Evolutionary conservation across 1,140 invertebrate species (phyloP), one percentile per base, ranked within the genome.

Genomic region (Fopius arisanus): DNA sequence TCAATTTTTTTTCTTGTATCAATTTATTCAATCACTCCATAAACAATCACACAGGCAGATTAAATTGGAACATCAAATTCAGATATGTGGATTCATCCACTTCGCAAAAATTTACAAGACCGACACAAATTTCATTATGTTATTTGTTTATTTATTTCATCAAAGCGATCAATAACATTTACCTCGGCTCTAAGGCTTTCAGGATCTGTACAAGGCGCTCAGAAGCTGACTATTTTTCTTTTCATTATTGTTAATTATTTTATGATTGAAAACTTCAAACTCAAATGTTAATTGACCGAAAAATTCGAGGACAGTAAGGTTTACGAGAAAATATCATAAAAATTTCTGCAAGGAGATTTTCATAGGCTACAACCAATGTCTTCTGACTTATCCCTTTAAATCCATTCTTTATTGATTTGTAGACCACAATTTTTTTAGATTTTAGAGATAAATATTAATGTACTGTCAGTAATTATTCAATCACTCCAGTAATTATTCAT

Each of bases 51-150:
- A 48, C 71, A 41, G 16, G 51, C 48, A 19, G 21, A 26, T 19
- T 67, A 40, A 67, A 65, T 51, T 28, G 70, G 59, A 62, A 48
- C 54, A 40, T 16, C 12, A 67, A 72, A 66, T 26, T 26, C 7
- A 67, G 41, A 66, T 72, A 72, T 43, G 63, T 72, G 70, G 70
- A 72, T 73, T 65, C 72, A 69, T 59, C 66, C 72, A 73, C 72
- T 73, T 68, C 59, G 66, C 66, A 73, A 73, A 59, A 31, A 73
- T 73, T 73, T 73, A 73, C 66, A 73, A 67, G 62, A 73, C 29
- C 19, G 63, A 51, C 29, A 67, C 40, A 40, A 51, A 26, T 69
- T 65, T 63, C 62, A 21, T 40, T 51, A 54, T 14, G 28, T 29
- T 41, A 66, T 16, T 62, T 21, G 29, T 10, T 65, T 43, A 63